phyloP scores from a whole-genome alignment of 2,888 invertebrate genomes.

The Sipha maydis region DNA sequence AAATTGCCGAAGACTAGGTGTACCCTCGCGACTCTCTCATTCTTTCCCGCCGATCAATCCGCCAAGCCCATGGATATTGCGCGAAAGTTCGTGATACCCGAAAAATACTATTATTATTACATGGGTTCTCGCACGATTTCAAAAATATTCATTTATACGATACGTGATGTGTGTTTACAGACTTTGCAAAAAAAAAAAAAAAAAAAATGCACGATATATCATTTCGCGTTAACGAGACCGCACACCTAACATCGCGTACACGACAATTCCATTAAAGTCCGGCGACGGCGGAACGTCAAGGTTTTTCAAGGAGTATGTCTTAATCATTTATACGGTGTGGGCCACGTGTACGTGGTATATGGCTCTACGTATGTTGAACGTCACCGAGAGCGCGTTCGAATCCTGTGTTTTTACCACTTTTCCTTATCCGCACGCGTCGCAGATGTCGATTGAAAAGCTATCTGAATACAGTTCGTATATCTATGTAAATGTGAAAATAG shows the following conservation, averaged over 20 bases:
- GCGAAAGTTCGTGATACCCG: too few species aligned
- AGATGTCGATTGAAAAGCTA: background rate
- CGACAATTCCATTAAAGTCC: slow-evolving; percentile 14
- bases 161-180: background rate
- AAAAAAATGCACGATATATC: background rate
- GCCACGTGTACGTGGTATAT: background rate
- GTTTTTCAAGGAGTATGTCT: background rate
- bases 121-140: background rate
- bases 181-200: background rate
- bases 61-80: too few species aligned
- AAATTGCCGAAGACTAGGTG: too few species aligned
- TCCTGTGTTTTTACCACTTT: background rate
- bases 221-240: background rate
- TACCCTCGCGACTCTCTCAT: too few species aligned
- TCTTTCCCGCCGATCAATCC: too few species aligned
- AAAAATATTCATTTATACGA: background rate
- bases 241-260: background rate
- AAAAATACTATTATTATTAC: background rate
- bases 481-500: background rate
- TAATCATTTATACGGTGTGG: slow-evolving; percentile 4
- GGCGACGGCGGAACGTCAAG: background rate
- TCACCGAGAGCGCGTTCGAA: background rate
- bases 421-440: background rate
- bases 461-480: background rate
- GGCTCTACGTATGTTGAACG: background rate